Evolutionary conservation across 2,113 vertebrate species (phyloP).

Genomic region (Oenanthe oenanthe): DNA sequence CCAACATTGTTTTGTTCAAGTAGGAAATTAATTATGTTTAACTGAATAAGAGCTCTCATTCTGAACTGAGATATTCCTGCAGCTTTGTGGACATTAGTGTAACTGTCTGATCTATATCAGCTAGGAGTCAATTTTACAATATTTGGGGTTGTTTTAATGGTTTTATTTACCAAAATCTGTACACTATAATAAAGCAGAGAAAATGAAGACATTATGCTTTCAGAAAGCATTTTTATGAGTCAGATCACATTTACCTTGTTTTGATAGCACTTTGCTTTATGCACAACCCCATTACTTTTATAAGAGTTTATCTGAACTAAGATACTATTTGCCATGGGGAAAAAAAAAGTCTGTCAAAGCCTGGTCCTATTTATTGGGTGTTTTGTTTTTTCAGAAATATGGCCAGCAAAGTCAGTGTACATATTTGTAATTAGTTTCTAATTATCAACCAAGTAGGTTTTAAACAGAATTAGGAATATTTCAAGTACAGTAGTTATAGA

Average conservation of each 20-base stretch:
- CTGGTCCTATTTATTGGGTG: neutral
- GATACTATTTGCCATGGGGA: neutral
- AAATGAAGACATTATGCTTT: neutral
- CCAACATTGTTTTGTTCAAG: neutral
- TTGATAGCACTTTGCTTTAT: neutral
- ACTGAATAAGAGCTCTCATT: neutral
- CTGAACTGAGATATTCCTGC: neutral
- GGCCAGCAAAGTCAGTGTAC: neutral
- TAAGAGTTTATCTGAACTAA: neutral
- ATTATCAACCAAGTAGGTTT: neutral
- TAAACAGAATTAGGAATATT: neutral
- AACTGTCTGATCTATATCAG: neutral
- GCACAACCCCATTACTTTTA: neutral
- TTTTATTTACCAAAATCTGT: neutral
- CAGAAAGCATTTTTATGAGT: neutral
- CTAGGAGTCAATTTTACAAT: neutral
- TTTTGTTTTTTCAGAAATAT: neutral
- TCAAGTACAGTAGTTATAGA: neutral
- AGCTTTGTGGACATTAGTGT: neutral
- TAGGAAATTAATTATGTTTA: neutral
- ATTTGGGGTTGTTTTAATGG: neutral
- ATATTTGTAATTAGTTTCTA: neutral
- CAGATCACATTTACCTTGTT: neutral
- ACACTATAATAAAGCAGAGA: neutral
- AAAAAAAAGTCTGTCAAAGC: neutral